phyloP scores from a whole-genome alignment of 2,113 vertebrate genomes.

The Pelodiscus sinensis region DNA sequence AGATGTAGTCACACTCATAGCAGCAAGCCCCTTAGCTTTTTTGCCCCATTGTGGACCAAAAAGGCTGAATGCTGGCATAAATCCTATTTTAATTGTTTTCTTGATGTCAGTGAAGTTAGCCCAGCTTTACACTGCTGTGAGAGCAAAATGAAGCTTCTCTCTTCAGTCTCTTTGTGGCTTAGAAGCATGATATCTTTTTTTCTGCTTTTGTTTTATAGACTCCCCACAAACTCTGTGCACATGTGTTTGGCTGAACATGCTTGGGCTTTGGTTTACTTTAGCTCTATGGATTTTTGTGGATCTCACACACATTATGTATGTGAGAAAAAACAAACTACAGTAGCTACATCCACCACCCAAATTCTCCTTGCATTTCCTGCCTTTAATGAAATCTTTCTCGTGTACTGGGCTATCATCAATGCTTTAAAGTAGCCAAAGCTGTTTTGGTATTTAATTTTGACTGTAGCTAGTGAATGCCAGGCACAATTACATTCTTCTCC shows the following conservation, averaged over 20 bases:
- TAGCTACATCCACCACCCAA: too few species aligned
- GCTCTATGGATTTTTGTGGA: neutral
- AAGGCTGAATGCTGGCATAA: neutral
- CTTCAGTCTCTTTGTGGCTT: neutral
- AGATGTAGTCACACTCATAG: neutral
- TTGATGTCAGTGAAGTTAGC: neutral
- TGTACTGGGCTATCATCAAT: neutral
- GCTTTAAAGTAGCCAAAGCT: neutral
- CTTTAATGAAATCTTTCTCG: neutral
- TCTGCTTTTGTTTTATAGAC: neutral
- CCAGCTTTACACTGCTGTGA: neutral
- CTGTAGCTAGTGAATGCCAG: neutral
- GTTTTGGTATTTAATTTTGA: neutral
- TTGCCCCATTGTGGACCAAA: neutral
- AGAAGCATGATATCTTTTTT: too few species aligned
- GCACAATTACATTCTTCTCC: fast-evolving
- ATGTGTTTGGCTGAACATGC: neutral
- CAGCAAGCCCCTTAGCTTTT: neutral
- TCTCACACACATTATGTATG: fast-evolving
- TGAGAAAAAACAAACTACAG: neutral
- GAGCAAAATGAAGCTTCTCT: neutral
- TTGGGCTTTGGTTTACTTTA: neutral
- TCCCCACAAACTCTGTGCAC: neutral
- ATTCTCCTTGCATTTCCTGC: neutral
- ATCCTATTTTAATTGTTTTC: neutral